phyloP scores from a whole-genome alignment of 2,797 vertebrate genomes.

The Furcifer pardalis region DNA sequence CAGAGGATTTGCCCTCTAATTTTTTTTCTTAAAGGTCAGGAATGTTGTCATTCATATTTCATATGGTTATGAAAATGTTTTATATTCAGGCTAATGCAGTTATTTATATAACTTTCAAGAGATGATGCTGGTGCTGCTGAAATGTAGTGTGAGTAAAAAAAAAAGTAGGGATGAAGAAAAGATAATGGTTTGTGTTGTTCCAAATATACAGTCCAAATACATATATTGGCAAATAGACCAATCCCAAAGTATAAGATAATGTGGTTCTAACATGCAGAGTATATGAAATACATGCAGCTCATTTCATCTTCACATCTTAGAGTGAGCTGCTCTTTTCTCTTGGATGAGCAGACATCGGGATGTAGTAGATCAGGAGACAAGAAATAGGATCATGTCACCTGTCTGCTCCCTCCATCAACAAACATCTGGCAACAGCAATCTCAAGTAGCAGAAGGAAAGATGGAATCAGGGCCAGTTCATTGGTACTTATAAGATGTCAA shows the following conservation, averaged over 20 bases:
- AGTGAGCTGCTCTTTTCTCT: background rate
- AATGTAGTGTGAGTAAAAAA: background rate
- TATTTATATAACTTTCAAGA: background rate
- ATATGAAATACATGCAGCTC: background rate
- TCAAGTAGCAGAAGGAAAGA: no score
- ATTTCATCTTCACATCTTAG: background rate
- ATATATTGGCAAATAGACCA: background rate
- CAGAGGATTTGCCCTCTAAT: background rate
- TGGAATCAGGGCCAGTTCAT: background rate
- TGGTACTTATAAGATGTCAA: background rate
- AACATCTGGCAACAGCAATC: background rate
- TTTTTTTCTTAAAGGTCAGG: background rate
- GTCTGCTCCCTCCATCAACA: no score
- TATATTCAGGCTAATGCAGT: background rate
- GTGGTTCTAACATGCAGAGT: background rate
- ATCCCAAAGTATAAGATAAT: background rate
- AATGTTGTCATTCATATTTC: conserved; percentile 16
- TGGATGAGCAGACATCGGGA: background rate
- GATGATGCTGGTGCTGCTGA: conserved; percentile 17
- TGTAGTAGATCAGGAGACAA: background rate
- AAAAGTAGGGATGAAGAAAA: conserved; percentile 1
- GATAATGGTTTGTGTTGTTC: conserved; percentile 6
- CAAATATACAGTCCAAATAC: no score
- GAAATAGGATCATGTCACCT: background rate
- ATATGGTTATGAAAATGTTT: background rate